Percentiles rank a stretch among this genome's conserved stretches.
Evolutionary conservation across 2,113 vertebrate species (phyloP).

Genomic region (Colinus virginianus): DNA sequence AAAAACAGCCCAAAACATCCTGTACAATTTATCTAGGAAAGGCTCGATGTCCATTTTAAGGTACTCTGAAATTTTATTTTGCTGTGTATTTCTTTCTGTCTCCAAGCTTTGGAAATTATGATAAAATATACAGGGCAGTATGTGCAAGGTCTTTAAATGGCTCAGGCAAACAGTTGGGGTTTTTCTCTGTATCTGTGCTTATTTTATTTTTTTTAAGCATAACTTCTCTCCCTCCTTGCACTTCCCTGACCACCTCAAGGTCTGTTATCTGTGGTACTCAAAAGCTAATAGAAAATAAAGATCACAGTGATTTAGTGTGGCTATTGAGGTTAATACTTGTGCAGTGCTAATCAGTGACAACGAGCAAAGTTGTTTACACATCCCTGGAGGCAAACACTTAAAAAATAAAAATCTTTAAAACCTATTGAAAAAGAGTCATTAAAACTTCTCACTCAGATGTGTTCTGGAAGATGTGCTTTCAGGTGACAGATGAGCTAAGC

Average conservation of each 20-base stretch:
- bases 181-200: not conserved
- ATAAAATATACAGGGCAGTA: fast-evolving
- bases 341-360: not conserved
- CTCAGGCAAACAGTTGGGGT: not conserved
- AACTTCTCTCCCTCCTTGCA: not conserved
- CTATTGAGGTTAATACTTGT: not conserved
- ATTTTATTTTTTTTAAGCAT: not conserved
- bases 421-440: not conserved
- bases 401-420: not conserved
- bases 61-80: not conserved
- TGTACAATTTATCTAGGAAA: not conserved
- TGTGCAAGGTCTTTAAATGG: not conserved
- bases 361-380: not conserved
- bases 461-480: not conserved
- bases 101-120: not conserved
- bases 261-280: not conserved
- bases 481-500: not conserved
- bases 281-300: not conserved
- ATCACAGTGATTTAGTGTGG: not conserved
- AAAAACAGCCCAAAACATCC: not conserved
- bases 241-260: not conserved
- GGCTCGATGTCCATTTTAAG: not conserved
- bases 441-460: not conserved
- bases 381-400: not conserved
- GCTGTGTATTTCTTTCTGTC: not conserved